Conservation (phyloP, 2,797 vertebrate genomes). For the Oryzias sinensis region DNA sequence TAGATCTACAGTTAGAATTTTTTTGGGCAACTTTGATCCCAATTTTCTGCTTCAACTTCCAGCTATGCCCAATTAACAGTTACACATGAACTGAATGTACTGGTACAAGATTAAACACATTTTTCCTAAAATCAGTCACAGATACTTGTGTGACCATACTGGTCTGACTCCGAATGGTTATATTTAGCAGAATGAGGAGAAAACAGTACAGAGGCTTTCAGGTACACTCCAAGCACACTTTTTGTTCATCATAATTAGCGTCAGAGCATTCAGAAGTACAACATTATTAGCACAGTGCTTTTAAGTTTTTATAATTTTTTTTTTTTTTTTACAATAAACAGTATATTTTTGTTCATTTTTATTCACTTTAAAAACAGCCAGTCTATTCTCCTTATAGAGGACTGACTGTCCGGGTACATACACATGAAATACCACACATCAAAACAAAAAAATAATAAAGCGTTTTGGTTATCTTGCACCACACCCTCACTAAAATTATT, state of each 20-base stretch:
- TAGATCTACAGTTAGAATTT: constrained; percentile 1
- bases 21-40: constrained; percentile 18
- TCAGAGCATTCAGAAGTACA: constrained; percentile 73
- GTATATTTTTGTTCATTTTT: constrained; percentile 66
- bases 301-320: constrained; percentile 5
- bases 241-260: constrained; percentile 67
- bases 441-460: constrained; percentile 34
- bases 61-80: constrained; percentile 17
- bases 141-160: constrained; percentile 20
- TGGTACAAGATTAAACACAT: constrained; percentile 4
- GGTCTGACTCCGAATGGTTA: constrained; percentile 53
- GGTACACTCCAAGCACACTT: constrained; percentile 54
- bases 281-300: constrained; percentile 77
- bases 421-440: constrained; percentile 34
- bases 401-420: constrained; percentile 68
- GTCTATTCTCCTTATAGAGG: constrained; percentile 72
- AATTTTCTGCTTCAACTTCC: constrained; percentile 4
- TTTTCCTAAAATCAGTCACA: constrained; percentile 19
- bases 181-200: constrained; percentile 63
- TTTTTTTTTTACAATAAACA: constrained; percentile 76
- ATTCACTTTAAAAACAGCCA: constrained; percentile 80
- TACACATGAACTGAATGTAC: constrained; percentile 3
- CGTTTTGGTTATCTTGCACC: constrained; percentile 75
- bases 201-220: constrained; percentile 56
- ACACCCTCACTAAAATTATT: constrained; percentile 66